phyloP scores from a whole-genome alignment of 2,888 invertebrate species.

The Steinernema carpocapsae region DNA sequence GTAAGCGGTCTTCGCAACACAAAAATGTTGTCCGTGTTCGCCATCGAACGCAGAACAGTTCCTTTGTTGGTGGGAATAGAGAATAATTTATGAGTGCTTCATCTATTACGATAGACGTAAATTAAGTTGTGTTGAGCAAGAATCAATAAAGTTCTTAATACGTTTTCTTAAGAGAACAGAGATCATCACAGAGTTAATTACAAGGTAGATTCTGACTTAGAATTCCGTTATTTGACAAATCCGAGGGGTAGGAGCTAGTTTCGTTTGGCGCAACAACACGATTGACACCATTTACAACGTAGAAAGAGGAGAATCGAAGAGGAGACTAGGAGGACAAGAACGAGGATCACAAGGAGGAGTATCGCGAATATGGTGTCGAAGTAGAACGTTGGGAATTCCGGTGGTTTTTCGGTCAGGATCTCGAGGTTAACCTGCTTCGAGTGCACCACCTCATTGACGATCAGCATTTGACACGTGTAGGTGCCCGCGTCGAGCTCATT shows the following conservation, averaged over 20 bases:
- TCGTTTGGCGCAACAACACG: not conserved
- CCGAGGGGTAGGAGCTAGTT: not conserved
- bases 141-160: slow-evolving; percentile 21
- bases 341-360: not conserved
- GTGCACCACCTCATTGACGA: not conserved
- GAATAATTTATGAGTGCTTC: not conserved
- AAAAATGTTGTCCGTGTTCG: too few species aligned
- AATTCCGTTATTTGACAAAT: not conserved
- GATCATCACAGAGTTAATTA: slow-evolving; percentile 6
- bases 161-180: not conserved
- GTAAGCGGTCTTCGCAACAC: too few species aligned
- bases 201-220: slow-evolving; percentile 24
- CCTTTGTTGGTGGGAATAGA: too few species aligned
- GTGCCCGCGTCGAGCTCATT: slow-evolving; percentile 1
- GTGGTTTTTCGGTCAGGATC: not conserved
- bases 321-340: not conserved
- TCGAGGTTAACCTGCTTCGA: not conserved
- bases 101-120: not conserved
- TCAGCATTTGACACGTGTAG: slow-evolving; percentile 20
- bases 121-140: slow-evolving; percentile 1
- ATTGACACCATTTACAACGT: not conserved
- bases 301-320: not conserved
- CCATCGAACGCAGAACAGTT: too few species aligned
- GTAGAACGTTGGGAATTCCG: not conserved
- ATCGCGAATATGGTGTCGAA: not conserved